These are phyloP conservation scores for Umimayanthus chanpuru DNA, from an alignment of 92 coral and sea anemone species.

Conservation along the genomic window DNA sequence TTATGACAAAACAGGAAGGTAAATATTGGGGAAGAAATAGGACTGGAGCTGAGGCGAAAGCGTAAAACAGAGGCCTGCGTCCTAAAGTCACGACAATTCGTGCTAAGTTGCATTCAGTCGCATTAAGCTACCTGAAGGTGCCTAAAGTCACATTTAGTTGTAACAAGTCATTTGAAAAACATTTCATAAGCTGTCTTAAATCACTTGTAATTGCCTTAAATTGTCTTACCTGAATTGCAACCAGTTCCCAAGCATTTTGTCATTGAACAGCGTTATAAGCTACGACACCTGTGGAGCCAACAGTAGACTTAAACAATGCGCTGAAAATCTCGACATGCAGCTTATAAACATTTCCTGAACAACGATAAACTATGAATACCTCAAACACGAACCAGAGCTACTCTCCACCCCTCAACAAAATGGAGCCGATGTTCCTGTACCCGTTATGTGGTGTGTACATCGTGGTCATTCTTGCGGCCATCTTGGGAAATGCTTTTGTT, in stretches of 20 bases:
- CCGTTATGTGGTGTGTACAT: slow-evolving; percentile 44
- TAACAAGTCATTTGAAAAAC: too few relatives aligned
- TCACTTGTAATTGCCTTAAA: too few relatives aligned
- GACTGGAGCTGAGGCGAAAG: neutral
- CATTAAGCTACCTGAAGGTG: too few relatives aligned
- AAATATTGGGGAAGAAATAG: neutral
- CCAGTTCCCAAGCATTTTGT: too few relatives aligned
- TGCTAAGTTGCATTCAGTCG: too few relatives aligned
- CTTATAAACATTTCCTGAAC: neutral
- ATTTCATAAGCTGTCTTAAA: too few relatives aligned
- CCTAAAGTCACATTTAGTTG: too few relatives aligned
- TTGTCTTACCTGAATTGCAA: too few relatives aligned
- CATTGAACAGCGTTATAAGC: too few relatives aligned
- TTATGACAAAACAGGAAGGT: neutral
- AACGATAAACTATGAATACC: neutral
- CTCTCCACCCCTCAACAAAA: neutral
- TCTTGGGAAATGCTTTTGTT: slow-evolving; percentile 81
- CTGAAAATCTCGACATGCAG: neutral
- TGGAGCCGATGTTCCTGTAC: slow-evolving; percentile 20
- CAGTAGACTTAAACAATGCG: neutral
- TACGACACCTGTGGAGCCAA: neutral
- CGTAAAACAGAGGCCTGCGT: neutral
- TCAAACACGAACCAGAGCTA: neutral
- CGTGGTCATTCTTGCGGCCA: slow-evolving; percentile 62
- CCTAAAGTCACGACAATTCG: too few relatives aligned